Percentiles rank a stretch among this genome's conserved stretches.
These are phyloP conservation scores for Pempheris klunzingeri DNA, from an alignment of 2,797 vertebrate genomes.

Conservation along the genomic window DNA sequence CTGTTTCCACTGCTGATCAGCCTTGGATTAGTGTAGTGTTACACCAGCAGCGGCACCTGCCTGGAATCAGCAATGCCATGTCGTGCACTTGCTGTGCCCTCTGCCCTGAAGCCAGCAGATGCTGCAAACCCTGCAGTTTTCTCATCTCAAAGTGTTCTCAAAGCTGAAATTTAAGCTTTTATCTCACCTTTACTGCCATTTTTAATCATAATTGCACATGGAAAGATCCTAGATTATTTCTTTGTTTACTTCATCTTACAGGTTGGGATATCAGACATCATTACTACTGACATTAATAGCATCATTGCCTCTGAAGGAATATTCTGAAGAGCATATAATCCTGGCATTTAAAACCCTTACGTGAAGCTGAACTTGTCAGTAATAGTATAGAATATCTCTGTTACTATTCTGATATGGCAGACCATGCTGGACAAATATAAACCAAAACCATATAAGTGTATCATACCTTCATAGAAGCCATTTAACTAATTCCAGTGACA, in stretches of 20 bases:
- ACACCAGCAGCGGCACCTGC: conserved; percentile 65
- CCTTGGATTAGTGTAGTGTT: conserved; percentile 77
- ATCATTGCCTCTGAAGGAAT: conserved; percentile 35
- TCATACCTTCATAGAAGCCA: conserved; percentile 47
- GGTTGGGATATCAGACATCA: conserved; percentile 17
- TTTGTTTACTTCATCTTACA: conserved; percentile 12
- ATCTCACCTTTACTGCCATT: neutral
- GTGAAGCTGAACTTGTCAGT: conserved; percentile 71
- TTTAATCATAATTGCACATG: neutral
- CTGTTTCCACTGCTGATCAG: conserved; percentile 75
- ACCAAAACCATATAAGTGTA: conserved; percentile 77
- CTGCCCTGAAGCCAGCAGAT: conserved; percentile 44
- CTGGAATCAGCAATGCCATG: conserved; percentile 56
- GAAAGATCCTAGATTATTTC: neutral
- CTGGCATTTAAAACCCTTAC: conserved; percentile 38
- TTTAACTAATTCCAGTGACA: conserved; percentile 59
- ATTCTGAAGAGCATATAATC: conserved; percentile 33
- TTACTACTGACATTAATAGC: conserved; percentile 17
- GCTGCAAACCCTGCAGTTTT: neutral
- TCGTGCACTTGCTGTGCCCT: conserved; percentile 53
- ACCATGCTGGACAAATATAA: conserved; percentile 80
- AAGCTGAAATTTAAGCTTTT: neutral
- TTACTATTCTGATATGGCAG: conserved; percentile 78
- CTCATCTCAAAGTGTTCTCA: neutral
- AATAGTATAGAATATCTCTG: conserved; percentile 80